Conservation (phyloP, 2,888 invertebrate genomes). For the Drosophila kanekoi region DNA sequence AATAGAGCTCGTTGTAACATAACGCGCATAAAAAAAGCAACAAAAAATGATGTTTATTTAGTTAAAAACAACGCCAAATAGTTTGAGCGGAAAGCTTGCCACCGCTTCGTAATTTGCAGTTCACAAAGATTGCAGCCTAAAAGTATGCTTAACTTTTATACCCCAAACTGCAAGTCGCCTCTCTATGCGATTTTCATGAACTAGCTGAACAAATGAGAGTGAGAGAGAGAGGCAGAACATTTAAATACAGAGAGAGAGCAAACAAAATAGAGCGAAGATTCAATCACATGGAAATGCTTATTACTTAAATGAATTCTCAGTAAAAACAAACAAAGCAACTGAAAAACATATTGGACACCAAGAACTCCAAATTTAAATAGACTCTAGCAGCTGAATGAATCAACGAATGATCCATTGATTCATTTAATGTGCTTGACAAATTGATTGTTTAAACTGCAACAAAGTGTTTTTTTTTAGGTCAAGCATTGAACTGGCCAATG, state of each 20-base stretch:
- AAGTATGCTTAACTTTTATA: background rate
- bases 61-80: background rate
- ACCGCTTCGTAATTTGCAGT: no score
- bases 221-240: background rate
- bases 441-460: conserved; percentile 43
- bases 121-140: background rate
- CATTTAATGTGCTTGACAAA: conserved; percentile 69
- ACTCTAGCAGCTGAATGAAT: conserved; percentile 13
- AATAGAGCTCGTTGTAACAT: conserved; percentile 58
- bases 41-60: conserved; percentile 12
- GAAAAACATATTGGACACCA: conserved; percentile 10
- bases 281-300: no score
- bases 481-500: conserved; percentile 44
- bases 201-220: background rate
- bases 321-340: no score
- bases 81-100: background rate
- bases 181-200: background rate
- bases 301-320: no score
- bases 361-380: conserved; percentile 24
- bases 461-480: conserved; percentile 58
- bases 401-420: background rate
- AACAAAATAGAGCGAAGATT: background rate
- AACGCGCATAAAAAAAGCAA: conserved; percentile 23
- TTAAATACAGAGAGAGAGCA: background rate
- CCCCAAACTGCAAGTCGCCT: background rate